phyloP scores from a whole-genome alignment of 2,797 vertebrate genomes.

The Danio jaintianensis region DNA sequence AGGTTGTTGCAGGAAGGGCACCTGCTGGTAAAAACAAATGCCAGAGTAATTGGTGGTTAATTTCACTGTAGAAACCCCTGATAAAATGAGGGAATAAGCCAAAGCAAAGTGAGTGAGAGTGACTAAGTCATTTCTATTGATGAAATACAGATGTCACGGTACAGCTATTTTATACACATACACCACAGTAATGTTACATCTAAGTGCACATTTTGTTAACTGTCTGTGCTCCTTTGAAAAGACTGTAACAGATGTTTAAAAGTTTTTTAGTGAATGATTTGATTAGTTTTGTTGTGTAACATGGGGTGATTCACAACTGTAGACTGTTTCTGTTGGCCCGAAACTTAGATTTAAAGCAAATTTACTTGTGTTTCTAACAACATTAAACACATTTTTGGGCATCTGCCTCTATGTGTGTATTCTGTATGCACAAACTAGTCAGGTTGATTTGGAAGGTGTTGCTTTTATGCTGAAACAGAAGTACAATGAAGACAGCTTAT shows the following conservation, averaged over 20 bases:
- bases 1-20: no score
- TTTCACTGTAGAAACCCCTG: no score
- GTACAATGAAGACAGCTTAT: slow-evolving; percentile 10
- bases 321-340: no score
- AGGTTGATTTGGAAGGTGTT: background rate
- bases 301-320: background rate
- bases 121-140: background rate
- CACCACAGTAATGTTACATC: background rate
- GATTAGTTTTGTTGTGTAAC: background rate
- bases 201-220: background rate
- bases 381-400: background rate
- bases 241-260: no score
- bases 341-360: background rate
- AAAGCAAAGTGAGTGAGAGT: no score
- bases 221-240: background rate
- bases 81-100: no score
- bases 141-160: background rate
- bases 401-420: slow-evolving; percentile 11
- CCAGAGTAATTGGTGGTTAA: no score
- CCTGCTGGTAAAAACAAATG: no score
- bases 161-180: background rate
- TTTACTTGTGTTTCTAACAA: background rate
- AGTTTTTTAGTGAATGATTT: no score
- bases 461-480: background rate
- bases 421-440: slow-evolving; percentile 1